Percentiles rank a stretch among this genome's conserved stretches.
Conservation (phyloP, 2,888 invertebrate species). For the Lagria hirta region DNA sequence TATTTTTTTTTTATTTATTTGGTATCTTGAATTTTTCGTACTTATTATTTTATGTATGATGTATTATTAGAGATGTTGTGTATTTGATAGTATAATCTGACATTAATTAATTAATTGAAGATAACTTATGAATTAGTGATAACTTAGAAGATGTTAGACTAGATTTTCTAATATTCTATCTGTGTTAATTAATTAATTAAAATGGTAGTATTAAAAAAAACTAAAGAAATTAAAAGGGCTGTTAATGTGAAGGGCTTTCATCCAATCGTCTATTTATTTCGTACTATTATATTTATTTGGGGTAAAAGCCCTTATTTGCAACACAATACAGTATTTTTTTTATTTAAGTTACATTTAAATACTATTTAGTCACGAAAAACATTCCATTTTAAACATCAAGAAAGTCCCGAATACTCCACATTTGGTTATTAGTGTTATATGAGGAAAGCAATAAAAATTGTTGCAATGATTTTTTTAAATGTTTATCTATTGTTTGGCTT, state of each 20-base stretch:
- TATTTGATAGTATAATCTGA: background rate
- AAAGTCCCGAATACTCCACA: too few species aligned
- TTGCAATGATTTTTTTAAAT: too few species aligned
- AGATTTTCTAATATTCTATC: constrained; percentile 34
- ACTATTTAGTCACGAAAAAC: background rate
- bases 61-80: background rate
- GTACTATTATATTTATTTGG: too few species aligned
- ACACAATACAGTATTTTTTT: background rate
- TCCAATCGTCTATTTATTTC: too few species aligned
- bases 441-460: too few species aligned
- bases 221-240: constrained; percentile 12
- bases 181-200: too few species aligned
- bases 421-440: too few species aligned
- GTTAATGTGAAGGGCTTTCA: too few species aligned
- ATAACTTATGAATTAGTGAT: constrained; percentile 33
- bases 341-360: too few species aligned
- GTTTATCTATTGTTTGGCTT: too few species aligned
- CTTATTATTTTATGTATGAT: constrained; percentile 4
- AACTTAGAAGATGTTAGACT: constrained; percentile 28
- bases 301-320: too few species aligned
- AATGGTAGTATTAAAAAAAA: constrained; percentile 26
- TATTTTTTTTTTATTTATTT: constrained; percentile 12
- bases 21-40: constrained; percentile 9
- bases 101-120: constrained; percentile 2
- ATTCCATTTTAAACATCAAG: too few species aligned